Evolutionary conservation across 2,797 vertebrate genomes (phyloP).

Genomic region (Acanthurus lineatus): DNA sequence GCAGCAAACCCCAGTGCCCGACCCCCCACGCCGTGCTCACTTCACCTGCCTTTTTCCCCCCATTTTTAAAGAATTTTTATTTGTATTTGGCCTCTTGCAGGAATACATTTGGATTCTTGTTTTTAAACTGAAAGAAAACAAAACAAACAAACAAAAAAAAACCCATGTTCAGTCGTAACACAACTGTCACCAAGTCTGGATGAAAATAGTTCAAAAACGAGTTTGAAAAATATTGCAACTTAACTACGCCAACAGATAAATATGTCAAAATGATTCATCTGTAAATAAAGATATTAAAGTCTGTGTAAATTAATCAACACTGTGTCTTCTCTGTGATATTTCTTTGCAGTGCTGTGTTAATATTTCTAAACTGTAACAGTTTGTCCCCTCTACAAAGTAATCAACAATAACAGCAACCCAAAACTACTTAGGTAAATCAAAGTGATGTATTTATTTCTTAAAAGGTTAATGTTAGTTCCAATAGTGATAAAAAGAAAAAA

Average conservation of each 20-base stretch:
- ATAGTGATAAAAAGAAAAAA: constrained; percentile 10
- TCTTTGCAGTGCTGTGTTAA: neutral
- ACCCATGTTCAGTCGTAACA: constrained; percentile 87
- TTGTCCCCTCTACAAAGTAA: neutral
- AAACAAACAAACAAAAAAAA: constrained; percentile 64
- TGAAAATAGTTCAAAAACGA: constrained; percentile 63
- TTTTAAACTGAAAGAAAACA: constrained; percentile 83
- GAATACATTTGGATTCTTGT: constrained; percentile 92
- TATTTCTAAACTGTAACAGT: neutral
- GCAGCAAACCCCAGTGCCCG: constrained; percentile 66
- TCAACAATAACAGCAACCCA: neutral
- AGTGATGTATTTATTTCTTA: neutral
- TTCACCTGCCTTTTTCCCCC: constrained; percentile 27
- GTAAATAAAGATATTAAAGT: constrained; percentile 99
- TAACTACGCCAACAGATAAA: constrained; percentile 80
- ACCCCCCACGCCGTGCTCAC: constrained; percentile 36
- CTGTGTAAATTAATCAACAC: constrained; percentile 94
- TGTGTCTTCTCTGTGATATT: constrained; percentile 38
- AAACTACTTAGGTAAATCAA: neutral
- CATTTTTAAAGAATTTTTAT: constrained; percentile 54
- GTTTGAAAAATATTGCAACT: constrained; percentile 70
- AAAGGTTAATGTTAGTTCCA: neutral
- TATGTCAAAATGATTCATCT: constrained; percentile 88
- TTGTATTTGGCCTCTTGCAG: constrained; percentile 75
- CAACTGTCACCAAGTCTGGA: constrained; percentile 86